Conservation (phyloP, 2,113 vertebrate species). For the Phaethon lepturus region DNA sequence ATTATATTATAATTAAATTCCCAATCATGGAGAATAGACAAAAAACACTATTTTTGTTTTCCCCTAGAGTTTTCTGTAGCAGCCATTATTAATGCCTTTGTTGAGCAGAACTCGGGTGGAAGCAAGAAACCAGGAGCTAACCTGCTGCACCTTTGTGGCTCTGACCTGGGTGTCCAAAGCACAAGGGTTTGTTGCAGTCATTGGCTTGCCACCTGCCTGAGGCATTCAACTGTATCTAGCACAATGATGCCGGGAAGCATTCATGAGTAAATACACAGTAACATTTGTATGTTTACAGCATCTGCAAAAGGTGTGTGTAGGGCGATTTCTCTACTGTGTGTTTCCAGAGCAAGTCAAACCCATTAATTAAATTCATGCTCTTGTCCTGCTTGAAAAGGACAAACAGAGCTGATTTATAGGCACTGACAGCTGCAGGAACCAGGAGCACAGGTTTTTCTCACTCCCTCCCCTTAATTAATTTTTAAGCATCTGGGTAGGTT, state of each 20-base stretch:
- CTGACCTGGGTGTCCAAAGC: not conserved
- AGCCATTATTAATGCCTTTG: not conserved
- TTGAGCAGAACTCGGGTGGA: not conserved
- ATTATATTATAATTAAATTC: not conserved
- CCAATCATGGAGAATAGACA: not conserved
- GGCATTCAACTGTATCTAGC: slow-evolving; percentile 19
- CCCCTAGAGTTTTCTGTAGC: not conserved
- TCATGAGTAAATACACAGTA: slow-evolving; percentile 23
- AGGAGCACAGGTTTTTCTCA: not conserved
- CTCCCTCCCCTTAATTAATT: not conserved
- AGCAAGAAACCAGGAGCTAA: not conserved
- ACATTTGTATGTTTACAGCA: slow-evolving; percentile 16
- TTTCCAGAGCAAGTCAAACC: slow-evolving; percentile 46
- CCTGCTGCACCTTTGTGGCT: not conserved
- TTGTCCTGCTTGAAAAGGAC: slow-evolving; percentile 17
- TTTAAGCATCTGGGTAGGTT: not conserved
- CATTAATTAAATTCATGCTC: slow-evolving; percentile 49
- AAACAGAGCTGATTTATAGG: slow-evolving; percentile 34
- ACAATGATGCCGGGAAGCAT: slow-evolving; percentile 1
- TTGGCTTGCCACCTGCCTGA: slow-evolving; percentile 17
- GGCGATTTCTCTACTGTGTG: not conserved
- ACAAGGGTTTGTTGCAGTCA: slow-evolving; percentile 4
- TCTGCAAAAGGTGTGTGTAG: not conserved
- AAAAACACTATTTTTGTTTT: not conserved
- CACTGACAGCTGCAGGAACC: not conserved